Base-by-base conservation (phyloP, 2,888 invertebrate species). In the Drosophila mercatorum region DNA sequence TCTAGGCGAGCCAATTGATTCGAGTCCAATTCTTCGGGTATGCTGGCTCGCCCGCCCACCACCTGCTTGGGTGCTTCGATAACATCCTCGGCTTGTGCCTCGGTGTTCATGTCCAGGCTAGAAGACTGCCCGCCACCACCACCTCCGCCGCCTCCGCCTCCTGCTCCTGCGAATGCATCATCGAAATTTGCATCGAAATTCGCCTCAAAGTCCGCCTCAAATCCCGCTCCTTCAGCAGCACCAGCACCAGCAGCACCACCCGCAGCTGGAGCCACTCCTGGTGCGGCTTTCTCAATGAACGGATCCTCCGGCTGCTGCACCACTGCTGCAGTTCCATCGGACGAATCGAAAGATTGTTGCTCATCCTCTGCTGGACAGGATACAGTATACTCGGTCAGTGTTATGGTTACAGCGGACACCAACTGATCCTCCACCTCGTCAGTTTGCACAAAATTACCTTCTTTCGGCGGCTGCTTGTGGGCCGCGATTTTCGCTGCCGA, bases 21-120 rank as follows among this genome's bases (percentile, higher is more conserved):
- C 36, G 97, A 97, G 89, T 97, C 97, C 75, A 97, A 94, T 92
- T 97, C 97, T 93, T 97, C 97, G 44, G 97, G 97, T 91, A 97
- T 96, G 87, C 96, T 96, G 70, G 96, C 96, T 68, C 96, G 94
- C 52, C 96, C 96, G 34, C 96, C 96, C 12, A 96, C 95, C 2
- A 96, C 95, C 78, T 95, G 95, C 56, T 95, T 94, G n/a, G 95
- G 95, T 28, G 95, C 80, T 65, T 92, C 91, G 34, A 90, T 89
- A 63, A 92, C 92, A 62, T 85, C 81, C 44, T 81, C 88, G 46
- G 69, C 59, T 1, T 41, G 59, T 22, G 73, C 58, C 64, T 82
- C 76, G 38, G 74, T 78, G 46, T 85, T 85, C 38, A 85, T 31
- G 47, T 85, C 84, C 71, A 81, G 73, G 49, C 73, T 60, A 58